phyloP scores from a whole-genome alignment of 2,797 vertebrate genomes.

The Etheostoma perlongum region DNA sequence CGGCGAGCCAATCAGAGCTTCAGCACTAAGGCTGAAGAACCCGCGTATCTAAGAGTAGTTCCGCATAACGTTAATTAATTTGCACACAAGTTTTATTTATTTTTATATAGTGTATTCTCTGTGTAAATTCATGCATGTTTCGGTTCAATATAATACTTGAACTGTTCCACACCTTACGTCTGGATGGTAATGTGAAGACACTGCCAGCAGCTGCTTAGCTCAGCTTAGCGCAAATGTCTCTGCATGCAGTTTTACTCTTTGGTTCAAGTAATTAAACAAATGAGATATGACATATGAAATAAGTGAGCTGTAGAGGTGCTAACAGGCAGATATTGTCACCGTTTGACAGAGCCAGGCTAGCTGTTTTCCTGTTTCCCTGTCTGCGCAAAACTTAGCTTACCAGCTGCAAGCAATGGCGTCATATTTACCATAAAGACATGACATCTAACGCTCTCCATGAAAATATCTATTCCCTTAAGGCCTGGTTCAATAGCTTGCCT shows the following conservation, averaged over 20 bases:
- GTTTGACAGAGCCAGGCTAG: neutral
- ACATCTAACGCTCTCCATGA: neutral
- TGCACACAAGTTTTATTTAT: no score
- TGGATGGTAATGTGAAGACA: neutral
- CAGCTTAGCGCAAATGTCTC: neutral
- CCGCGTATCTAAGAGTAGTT: no score
- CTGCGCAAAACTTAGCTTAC: no score
- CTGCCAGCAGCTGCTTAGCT: neutral
- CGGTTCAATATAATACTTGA: no score
- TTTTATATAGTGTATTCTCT: no score
- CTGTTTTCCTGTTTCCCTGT: neutral
- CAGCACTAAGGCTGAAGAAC: no score
- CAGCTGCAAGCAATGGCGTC: neutral
- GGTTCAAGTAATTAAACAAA: neutral
- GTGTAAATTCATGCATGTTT: no score
- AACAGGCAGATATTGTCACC: neutral
- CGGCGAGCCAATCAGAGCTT: no score
- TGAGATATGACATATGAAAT: neutral
- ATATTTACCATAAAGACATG: neutral
- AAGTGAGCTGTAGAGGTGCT: neutral
- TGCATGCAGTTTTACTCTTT: neutral
- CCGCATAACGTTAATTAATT: no score
- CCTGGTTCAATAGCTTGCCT: slow-evolving; percentile 13
- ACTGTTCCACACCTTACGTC: no score
- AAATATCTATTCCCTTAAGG: slow-evolving; percentile 27